A percentile compares a stretch with the other conserved stretches of the same genome.
Evolutionary conservation across 2,797 vertebrate species (phyloP).

Genomic region (Scolopax bukidnonensis): DNA sequence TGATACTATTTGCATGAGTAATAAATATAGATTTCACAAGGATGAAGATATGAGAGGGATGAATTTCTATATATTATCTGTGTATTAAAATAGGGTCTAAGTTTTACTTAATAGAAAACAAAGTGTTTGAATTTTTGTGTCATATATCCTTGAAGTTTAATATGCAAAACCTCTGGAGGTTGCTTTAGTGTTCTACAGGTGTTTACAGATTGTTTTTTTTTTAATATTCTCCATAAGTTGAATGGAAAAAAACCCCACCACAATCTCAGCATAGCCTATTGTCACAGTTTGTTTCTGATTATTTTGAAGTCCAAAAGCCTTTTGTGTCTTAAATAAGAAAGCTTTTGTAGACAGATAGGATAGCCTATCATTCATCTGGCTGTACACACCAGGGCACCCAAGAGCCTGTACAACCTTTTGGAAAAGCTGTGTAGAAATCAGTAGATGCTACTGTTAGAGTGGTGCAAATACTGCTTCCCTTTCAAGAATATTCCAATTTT

Average conservation of each 20-base stretch:
- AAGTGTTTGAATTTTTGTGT: neutral
- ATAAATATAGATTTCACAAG: neutral
- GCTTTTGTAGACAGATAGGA: neutral
- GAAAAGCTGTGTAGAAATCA: neutral
- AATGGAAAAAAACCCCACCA: fast-evolving
- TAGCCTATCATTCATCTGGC: fast-evolving
- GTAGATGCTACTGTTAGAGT: neutral
- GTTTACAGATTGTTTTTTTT: neutral
- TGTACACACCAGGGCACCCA: neutral
- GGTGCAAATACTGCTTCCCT: neutral
- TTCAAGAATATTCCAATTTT: neutral
- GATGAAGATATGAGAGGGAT: neutral
- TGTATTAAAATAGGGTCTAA: neutral
- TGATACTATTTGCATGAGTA: neutral
- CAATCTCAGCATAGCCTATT: neutral
- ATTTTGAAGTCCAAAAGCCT: neutral
- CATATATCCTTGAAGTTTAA: neutral
- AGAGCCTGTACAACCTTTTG: neutral
- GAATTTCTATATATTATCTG: neutral
- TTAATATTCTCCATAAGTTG: neutral
- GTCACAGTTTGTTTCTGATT: neutral
- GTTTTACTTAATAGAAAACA: neutral
- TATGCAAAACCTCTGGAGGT: neutral
- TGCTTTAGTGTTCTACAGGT: neutral
- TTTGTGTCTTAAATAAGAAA: neutral